Evolutionary conservation across 2,113 vertebrate species (phyloP).

Genomic region (Erythrolamprus reginae): DNA sequence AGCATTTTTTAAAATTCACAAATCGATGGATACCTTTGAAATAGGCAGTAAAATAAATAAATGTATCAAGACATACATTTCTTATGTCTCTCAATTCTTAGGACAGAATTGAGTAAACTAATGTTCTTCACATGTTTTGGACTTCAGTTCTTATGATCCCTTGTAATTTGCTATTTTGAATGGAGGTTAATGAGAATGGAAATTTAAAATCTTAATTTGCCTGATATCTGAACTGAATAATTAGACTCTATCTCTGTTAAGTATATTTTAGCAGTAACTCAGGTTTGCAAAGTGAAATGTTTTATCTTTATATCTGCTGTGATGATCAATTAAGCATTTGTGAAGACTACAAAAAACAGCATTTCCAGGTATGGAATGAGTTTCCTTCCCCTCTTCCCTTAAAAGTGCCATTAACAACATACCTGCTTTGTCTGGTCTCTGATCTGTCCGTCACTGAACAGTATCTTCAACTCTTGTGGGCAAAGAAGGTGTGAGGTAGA

Average conservation of each 20-base stretch:
- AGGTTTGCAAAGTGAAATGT: not conserved
- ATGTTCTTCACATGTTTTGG: not conserved
- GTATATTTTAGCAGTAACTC: not conserved
- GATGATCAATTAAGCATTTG: not conserved
- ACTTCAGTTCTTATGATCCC: not conserved
- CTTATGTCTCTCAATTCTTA: not conserved
- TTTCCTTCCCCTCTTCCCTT: not conserved
- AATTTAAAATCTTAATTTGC: not conserved
- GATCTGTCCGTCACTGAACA: not conserved
- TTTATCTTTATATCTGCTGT: not conserved
- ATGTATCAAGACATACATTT: not conserved
- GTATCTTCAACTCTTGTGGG: not conserved
- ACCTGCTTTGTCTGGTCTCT: conserved; percentile 53
- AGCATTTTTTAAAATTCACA: not conserved
- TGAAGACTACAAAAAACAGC: accelerated
- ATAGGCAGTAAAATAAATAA: not conserved
- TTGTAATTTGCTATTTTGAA: not conserved
- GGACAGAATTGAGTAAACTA: not conserved
- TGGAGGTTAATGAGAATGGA: not conserved
- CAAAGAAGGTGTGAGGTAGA: not conserved
- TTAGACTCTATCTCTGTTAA: not conserved
- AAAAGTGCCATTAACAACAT: not conserved
- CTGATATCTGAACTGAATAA: not conserved
- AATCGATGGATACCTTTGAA: not conserved
- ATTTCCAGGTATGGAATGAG: not conserved